Base-by-base conservation (phyloP, 2,113 vertebrate species). In the Scolopax mira region DNA sequence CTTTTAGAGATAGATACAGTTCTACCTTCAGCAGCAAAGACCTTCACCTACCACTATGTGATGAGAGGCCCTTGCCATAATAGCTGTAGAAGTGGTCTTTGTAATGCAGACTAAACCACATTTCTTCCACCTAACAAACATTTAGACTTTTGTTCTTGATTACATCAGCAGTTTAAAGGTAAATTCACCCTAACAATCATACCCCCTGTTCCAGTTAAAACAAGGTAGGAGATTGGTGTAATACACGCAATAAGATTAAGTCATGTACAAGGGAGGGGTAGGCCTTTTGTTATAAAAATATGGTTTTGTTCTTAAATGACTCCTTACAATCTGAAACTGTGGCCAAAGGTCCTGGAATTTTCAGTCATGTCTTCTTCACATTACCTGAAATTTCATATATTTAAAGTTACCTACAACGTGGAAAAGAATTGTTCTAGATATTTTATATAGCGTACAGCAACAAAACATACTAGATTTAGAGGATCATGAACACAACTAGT, bases 41-140 rank as follows among this genome's bases (percentile, higher is more conserved):
- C 44, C 74, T 75, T 41, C 57, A 65, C 72, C 79, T 83, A 42
- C 39, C 70, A 39, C 46, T 30, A 18, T 10, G 16, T 14, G 86
- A 90, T 28, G 49, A 8, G 75, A 82, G 31, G 54, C 24, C 69
- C 71, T 41, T 84, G 83, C 48, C 89, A 73, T 81, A 91, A 58
- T 0, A 88, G 85, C 85, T 64, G 51, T 3, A 86, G 79, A 66
- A 93, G 51, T 4, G 0, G 55, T 39, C 79, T 94, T 86, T 89
- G 69, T 78, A 78, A 85, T 60, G 81, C 69, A 93, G 75, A 60
- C 86, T 85, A 94, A 93, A 74, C 60, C 55, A 70, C 60, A 58
- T 91, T 96, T 95, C 93, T 91, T 95, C 86, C 79, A 89, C 80
- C 80, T 85, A 85, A 70, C 62, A 85, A 70, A 85, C 74, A 75